Percentiles rank a stretch among this genome's conserved stretches.
phyloP scores from a whole-genome alignment of 2,888 invertebrate genomes.

The Timandra comae region DNA sequence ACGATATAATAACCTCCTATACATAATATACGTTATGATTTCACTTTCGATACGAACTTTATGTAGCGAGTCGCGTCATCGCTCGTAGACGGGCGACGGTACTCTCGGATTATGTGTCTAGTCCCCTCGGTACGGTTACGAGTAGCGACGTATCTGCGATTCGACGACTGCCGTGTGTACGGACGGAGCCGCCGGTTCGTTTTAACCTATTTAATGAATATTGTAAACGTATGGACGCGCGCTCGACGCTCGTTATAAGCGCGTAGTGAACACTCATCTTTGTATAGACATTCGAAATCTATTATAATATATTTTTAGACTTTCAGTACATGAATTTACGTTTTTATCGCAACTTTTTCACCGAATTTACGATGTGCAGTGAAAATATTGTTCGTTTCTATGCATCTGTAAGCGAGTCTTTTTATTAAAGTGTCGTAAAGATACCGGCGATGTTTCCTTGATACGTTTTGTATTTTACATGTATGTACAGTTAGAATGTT shows the following conservation, averaged over 20 bases:
- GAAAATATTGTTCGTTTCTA: slow-evolving; percentile 63
- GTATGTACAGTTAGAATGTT: slow-evolving; percentile 72
- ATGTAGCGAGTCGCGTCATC: slow-evolving; percentile 34
- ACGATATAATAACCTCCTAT: slow-evolving; percentile 10
- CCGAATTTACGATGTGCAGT: slow-evolving; percentile 64
- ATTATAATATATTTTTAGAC: slow-evolving; percentile 75
- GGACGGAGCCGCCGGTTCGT: slow-evolving; percentile 36
- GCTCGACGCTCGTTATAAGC: slow-evolving; percentile 51
- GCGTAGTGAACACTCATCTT: slow-evolving; percentile 70
- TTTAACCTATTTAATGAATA: slow-evolving; percentile 52
- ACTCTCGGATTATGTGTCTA: too few species aligned
- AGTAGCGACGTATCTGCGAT: slow-evolving; percentile 29
- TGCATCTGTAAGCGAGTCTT: slow-evolving; percentile 61
- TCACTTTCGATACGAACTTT: slow-evolving; percentile 45
- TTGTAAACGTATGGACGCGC: slow-evolving; percentile 52
- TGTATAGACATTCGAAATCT: slow-evolving; percentile 75
- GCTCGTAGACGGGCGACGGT: slow-evolving; percentile 7
- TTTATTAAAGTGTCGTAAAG: slow-evolving; percentile 60
- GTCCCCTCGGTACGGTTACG: slow-evolving; percentile 34
- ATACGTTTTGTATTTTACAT: slow-evolving; percentile 51
- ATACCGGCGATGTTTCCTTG: slow-evolving; percentile 51
- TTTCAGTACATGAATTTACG: slow-evolving; percentile 73
- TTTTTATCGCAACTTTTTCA: slow-evolving; percentile 72
- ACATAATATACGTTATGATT: slow-evolving; percentile 40
- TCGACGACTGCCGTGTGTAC: slow-evolving; percentile 31